Percentiles rank a stretch among this genome's conserved stretches.
These are phyloP conservation scores for Rhabdomys dilectus DNA, from an alignment of 2,113 vertebrate species.

Conservation along the genomic window DNA sequence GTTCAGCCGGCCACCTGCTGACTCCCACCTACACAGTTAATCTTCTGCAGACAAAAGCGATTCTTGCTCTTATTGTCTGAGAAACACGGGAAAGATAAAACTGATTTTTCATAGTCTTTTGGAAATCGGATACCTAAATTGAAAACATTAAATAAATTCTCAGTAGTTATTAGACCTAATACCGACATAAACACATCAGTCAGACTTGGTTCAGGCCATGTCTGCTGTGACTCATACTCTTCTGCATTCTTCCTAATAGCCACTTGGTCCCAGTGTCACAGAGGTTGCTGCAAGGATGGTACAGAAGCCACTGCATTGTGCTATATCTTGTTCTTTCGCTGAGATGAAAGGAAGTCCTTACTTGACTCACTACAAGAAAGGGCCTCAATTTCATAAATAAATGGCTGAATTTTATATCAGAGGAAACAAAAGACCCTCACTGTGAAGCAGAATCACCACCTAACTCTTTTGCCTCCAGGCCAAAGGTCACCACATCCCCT, in stretches of 20 bases:
- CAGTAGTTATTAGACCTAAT: background rate
- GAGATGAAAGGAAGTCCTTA: background rate
- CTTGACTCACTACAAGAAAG: background rate
- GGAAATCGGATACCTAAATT: background rate
- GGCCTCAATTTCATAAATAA: background rate
- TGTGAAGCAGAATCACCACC: background rate
- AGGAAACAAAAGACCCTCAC: background rate
- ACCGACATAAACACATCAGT: background rate
- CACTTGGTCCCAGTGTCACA: background rate
- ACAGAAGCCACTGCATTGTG: background rate
- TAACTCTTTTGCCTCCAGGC: background rate
- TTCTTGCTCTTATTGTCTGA: background rate
- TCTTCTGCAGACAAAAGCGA: background rate
- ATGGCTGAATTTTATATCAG: background rate
- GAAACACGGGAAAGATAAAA: background rate
- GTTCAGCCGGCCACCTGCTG: background rate
- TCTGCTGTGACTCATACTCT: background rate
- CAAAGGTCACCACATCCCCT: background rate
- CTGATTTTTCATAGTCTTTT: constrained; percentile 12
- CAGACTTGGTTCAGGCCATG: background rate
- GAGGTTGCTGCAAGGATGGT: background rate
- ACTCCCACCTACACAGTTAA: background rate
- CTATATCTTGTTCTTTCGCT: background rate
- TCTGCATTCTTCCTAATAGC: background rate
- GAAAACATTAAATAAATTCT: background rate